These are phyloP conservation scores for Anguilla anguilla DNA, from an alignment of 2,797 vertebrate species.

Conservation along the genomic window DNA sequence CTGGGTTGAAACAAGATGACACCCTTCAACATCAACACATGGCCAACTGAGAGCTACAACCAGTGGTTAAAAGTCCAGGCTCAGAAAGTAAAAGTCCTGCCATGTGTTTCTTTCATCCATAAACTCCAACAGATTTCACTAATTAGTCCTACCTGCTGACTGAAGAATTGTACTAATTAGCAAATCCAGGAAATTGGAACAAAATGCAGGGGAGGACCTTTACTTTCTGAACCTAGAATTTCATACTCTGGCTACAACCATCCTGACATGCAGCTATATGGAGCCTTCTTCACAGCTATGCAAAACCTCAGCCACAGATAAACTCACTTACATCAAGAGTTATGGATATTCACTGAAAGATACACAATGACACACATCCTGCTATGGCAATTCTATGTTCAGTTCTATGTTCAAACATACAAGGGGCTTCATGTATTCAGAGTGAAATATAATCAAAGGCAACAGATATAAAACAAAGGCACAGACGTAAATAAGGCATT, in stretches of 20 bases:
- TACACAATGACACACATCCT: constrained; percentile 1
- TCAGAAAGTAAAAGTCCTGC: no score
- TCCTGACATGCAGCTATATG: background rate
- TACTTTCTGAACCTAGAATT: no score
- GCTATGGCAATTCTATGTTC: background rate
- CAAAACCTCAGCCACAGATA: background rate
- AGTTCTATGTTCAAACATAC: background rate
- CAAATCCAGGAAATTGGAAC: no score
- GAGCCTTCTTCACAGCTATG: background rate
- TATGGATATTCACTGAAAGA: background rate
- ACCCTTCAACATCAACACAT: background rate
- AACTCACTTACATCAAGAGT: background rate
- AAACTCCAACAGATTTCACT: no score
- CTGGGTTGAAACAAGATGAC: no score
- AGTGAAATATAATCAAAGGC: background rate
- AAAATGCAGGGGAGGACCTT: no score
- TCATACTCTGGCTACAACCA: background rate
- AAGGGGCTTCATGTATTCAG: background rate
- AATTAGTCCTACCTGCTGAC: no score
- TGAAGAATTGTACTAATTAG: no score
- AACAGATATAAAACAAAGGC: background rate
- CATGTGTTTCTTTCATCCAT: no score
- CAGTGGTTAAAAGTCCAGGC: no score
- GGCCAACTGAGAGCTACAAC: background rate
- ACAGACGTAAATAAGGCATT: background rate